Conservation (phyloP, 2,797 vertebrate genomes). For the Myiothlypis chrysogaster region DNA sequence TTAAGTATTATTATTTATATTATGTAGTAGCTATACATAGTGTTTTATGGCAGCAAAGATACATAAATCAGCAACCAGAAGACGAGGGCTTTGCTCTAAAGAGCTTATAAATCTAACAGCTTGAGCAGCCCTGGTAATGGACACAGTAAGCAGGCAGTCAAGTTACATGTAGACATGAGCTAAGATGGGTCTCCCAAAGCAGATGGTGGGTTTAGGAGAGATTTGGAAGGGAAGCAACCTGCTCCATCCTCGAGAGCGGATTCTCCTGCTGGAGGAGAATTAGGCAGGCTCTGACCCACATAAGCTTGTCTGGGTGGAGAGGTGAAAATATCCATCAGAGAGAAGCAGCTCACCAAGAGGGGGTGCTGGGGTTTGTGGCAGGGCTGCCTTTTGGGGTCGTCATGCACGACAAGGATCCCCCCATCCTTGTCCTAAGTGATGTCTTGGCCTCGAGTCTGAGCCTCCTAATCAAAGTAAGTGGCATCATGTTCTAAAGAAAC, state of each 20-base stretch:
- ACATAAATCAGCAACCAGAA: slow-evolving; percentile 59
- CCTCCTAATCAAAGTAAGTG: background rate
- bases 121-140: slow-evolving; percentile 51
- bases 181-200: slow-evolving; percentile 51
- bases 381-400: background rate
- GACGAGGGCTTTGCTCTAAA: slow-evolving; percentile 63
- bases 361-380: background rate
- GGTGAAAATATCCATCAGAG: background rate
- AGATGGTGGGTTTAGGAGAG: slow-evolving; percentile 51
- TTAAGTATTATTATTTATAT: slow-evolving; percentile 70
- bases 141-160: slow-evolving; percentile 51
- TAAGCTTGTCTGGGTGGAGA: background rate
- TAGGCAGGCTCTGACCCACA: background rate
- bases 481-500: background rate
- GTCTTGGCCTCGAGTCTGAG: background rate
- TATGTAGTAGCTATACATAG: slow-evolving; percentile 56
- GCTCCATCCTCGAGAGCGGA: slow-evolving; percentile 23
- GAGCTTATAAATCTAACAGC: slow-evolving; percentile 67
- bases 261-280: background rate
- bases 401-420: background rate
- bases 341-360: background rate
- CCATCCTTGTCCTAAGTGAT: background rate
- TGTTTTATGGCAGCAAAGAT: slow-evolving; percentile 62
- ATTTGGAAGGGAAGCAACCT: slow-evolving; percentile 32
- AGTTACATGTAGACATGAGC: slow-evolving; percentile 51